Evolutionary conservation across 2,888 invertebrate genomes (phyloP).

Genomic region (Melieria omissa): DNA sequence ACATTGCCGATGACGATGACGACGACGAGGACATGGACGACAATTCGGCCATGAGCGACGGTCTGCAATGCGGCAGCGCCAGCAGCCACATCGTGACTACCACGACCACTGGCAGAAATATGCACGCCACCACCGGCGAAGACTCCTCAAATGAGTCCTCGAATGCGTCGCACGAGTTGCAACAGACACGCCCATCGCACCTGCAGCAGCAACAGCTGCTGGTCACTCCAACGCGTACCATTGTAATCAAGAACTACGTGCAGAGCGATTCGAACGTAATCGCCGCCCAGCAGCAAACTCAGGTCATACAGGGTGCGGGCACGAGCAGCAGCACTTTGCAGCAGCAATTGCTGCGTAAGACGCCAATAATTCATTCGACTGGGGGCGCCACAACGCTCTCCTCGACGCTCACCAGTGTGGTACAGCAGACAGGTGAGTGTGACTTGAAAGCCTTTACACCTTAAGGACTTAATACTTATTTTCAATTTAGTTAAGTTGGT

Average conservation of each 20-base stretch:
- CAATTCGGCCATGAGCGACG: constrained; percentile 57
- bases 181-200: constrained; percentile 43
- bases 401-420: constrained; percentile 57
- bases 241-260: constrained; percentile 65
- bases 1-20: constrained; percentile 47
- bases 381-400: constrained; percentile 52
- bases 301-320: constrained; percentile 47
- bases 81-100: constrained; percentile 51
- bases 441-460: background rate
- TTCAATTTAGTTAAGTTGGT: constrained; percentile 1
- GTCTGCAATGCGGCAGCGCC: constrained; percentile 44
- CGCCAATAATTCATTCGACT: constrained; percentile 61
- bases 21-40: constrained; percentile 48
- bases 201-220: constrained; percentile 52
- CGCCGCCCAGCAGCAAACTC: constrained; percentile 46
- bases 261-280: constrained; percentile 55
- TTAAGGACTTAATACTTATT: background rate
- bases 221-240: constrained; percentile 56
- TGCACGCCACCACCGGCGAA: constrained; percentile 60
- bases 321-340: constrained; percentile 49
- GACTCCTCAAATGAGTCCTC: constrained; percentile 63
- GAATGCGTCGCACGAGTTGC: constrained; percentile 53
- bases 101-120: constrained; percentile 36
- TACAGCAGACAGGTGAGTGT: constrained; percentile 59
- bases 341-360: constrained; percentile 59